A percentile compares a stretch with the other conserved stretches of the same genome.
Conservation (phyloP, 2,797 vertebrate genomes). For the Myripristis murdjan region DNA sequence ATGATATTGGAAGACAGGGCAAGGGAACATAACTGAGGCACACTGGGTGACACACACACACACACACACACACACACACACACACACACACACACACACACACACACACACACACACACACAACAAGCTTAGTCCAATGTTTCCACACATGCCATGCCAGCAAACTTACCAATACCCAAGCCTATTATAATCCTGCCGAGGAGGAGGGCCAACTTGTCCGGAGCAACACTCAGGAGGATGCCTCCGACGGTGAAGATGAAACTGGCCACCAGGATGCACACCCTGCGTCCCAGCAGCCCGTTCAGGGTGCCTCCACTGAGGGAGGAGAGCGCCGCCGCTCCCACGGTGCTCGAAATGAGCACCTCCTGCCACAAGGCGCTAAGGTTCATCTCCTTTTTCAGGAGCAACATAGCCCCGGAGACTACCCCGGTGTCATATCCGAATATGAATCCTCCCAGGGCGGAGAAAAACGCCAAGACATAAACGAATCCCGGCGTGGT, state of each 20-base stretch:
- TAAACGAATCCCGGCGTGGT: constrained; percentile 88
- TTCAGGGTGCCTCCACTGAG: constrained; percentile 91
- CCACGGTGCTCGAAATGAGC: constrained; percentile 94
- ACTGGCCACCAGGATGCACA: constrained; percentile 93
- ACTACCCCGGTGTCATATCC: constrained; percentile 98
- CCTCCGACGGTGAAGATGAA: constrained; percentile 90
- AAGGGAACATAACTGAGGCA: too few species aligned
- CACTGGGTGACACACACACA: too few species aligned
- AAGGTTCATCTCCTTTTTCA: constrained; percentile 93
- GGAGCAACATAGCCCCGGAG: constrained; percentile 95
- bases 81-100: too few species aligned
- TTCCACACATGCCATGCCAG: too few species aligned
- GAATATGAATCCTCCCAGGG: constrained; percentile 96
- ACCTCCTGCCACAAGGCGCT: constrained; percentile 95
- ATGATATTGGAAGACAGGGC: too few species aligned
- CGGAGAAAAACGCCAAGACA: constrained; percentile 90
- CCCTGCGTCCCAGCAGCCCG: constrained; percentile 88
- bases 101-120: too few species aligned
- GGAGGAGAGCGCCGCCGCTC: constrained; percentile 92
- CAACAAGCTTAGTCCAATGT: too few species aligned
- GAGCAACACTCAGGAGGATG: constrained; percentile 85
- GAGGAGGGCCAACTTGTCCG: constrained; percentile 90
- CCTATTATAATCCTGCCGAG: constrained; percentile 92
- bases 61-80: too few species aligned
- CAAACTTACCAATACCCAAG: constrained; percentile 93